phyloP scores from a whole-genome alignment of 2,113 vertebrate species.

The Epinephelus fuscoguttatus region DNA sequence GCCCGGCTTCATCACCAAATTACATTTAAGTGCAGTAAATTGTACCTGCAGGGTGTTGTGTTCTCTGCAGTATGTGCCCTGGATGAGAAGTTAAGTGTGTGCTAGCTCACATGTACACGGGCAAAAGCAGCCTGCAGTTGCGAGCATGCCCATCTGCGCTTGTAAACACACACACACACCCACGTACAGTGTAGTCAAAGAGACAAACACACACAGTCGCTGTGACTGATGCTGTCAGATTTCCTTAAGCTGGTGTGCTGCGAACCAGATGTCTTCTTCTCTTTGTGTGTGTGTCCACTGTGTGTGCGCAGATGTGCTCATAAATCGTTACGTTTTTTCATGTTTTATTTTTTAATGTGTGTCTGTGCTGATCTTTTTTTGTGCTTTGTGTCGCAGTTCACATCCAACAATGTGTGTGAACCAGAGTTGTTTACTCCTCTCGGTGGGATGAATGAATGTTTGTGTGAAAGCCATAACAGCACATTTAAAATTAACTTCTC shows the following conservation, averaged over 20 bases:
- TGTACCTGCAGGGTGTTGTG: constrained; percentile 37
- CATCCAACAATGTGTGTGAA: neutral
- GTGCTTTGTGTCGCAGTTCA: constrained; percentile 7
- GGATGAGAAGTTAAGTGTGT: constrained; percentile 37
- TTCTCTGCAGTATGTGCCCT: constrained; percentile 22
- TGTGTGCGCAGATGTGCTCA: constrained; percentile 34
- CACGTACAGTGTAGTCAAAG: constrained; percentile 12
- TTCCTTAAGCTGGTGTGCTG: constrained; percentile 18
- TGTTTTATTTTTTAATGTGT: neutral
- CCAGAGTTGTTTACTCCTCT: constrained; percentile 44
- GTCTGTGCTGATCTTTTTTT: neutral
- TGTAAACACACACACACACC: constrained; percentile 19
- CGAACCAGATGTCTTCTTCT: constrained; percentile 47
- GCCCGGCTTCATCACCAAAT: constrained; percentile 48
- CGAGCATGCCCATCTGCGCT: neutral
- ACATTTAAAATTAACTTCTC: constrained; percentile 57
- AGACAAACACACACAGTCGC: constrained; percentile 6
- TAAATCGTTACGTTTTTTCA: neutral
- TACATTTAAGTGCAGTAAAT: constrained; percentile 62
- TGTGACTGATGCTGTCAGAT: constrained; percentile 27
- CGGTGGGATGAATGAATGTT: constrained; percentile 56
- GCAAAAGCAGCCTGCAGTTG: constrained; percentile 7
- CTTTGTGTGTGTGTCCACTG: neutral
- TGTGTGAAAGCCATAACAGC: constrained; percentile 54
- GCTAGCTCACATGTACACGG: neutral